These are phyloP conservation scores for Microcaecilia unicolor DNA, from an alignment of 2,797 vertebrate species.

Conservation along the genomic window DNA sequence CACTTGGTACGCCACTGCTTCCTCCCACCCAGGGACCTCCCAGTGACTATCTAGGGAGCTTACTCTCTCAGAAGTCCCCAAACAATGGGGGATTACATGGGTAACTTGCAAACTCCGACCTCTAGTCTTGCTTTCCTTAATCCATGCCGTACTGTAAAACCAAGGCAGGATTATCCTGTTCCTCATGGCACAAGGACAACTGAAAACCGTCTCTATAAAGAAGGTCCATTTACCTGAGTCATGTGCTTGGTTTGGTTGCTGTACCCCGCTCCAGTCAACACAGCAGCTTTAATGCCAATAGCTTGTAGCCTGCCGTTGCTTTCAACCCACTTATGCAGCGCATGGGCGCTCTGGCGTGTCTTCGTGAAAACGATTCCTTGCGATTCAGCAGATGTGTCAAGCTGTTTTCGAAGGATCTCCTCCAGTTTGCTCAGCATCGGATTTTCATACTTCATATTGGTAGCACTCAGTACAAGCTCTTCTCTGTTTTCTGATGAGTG, in stretches of 20 bases:
- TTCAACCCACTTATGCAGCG: slow-evolving; percentile 71
- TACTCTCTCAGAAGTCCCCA: too few species aligned
- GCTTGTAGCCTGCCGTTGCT: slow-evolving; percentile 28
- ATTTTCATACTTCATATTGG: slow-evolving; percentile 55
- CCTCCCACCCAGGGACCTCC: too few species aligned
- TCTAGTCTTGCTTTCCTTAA: too few species aligned
- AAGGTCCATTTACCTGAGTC: slow-evolving; percentile 87
- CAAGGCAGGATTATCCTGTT: too few species aligned
- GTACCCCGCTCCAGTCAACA: slow-evolving; percentile 65
- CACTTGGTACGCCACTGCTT: too few species aligned
- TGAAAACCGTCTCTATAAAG: too few species aligned
- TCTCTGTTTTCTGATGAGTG: slow-evolving; percentile 49
- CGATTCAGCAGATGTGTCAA: slow-evolving; percentile 26
- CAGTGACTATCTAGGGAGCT: too few species aligned
- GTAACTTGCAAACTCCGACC: too few species aligned
- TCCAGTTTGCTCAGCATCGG: slow-evolving; percentile 70
- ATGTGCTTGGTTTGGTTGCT: slow-evolving; percentile 63
- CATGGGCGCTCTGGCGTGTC: slow-evolving; percentile 67
- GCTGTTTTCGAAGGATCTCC: slow-evolving; percentile 58
- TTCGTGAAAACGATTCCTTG: slow-evolving; percentile 76
- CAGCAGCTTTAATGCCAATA: slow-evolving; percentile 50
- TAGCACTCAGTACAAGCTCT: slow-evolving; percentile 36
- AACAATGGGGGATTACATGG: too few species aligned
- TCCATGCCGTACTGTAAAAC: too few species aligned
- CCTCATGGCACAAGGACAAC: too few species aligned